Base-by-base conservation (phyloP, 1,140 invertebrate genomes). In the Schlechtendalia chinensis region DNA sequence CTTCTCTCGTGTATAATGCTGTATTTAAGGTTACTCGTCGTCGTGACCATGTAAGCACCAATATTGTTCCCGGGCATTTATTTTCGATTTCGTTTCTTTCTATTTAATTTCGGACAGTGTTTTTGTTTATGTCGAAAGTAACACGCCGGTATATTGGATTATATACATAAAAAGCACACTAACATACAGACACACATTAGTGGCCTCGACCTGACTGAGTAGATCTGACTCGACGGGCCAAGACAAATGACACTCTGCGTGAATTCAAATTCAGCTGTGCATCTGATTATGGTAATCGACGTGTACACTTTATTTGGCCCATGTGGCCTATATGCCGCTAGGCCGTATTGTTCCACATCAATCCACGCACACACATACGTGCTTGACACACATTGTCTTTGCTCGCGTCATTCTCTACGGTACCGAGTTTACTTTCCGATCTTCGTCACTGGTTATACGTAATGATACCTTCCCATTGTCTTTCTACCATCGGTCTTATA, bases 231-330 rank as follows among this genome's bases (percentile, higher is more conserved):
- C 32, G n/a, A 45, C 32, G 32, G 39, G 16, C 27, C 29, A 27
- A 63, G 32, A 67, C 32, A 45, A 67, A 67, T 67, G 32, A 67
- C 39, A 45, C n/a, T 67, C 54, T 17, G 10, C n/a, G 22, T n/a
- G 32, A 65, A 67, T 67, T 45, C 32, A 67, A 67, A 67, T 67
- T 67, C 10, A n/a, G 32, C n/a, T 22, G 32, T 67, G 63, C n/a
- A 67, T 45, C 32, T 45, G 32, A 67, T 67, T 67, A 67, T 67
- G 63, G 63, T 45, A 67, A 67, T 67, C 63, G 12, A 47, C n/a
- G n/a, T 67, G n/a, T 47, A 45, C 63, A 45, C 32, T 67, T 45
- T 67, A 67, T 45, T 67, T 22, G 5, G 63, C 5, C n/a, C 12
- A 10, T 39, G 32, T 8, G 11, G 32, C 12, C 1, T 47, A 10